Evolutionary conservation across 2,113 vertebrate genomes (phyloP).

Genomic region (Pelecanoides urinatrix): DNA sequence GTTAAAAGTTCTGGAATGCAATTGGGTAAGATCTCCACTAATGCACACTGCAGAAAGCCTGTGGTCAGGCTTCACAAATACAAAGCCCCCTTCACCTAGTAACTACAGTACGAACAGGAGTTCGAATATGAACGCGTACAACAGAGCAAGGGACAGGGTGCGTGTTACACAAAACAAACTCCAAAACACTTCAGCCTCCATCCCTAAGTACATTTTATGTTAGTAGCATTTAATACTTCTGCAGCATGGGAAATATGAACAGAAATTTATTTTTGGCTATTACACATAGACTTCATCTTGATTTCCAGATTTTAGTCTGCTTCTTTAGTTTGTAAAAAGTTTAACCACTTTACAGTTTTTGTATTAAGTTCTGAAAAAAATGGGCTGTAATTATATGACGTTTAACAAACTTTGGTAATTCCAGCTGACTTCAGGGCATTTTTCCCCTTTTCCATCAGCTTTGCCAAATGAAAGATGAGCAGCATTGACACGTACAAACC

Average conservation of each 20-base stretch:
- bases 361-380: background rate
- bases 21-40: background rate
- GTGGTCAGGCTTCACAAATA: fast-evolving
- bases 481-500: background rate
- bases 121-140: fast-evolving
- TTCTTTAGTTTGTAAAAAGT: background rate
- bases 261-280: background rate
- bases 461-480: background rate
- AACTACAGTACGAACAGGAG: background rate
- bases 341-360: background rate
- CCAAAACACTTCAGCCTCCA: background rate
- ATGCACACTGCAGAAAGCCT: background rate
- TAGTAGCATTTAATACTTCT: background rate
- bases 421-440: background rate
- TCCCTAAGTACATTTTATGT: fast-evolving
- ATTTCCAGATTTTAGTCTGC: background rate
- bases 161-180: background rate
- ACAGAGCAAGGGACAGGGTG: fast-evolving
- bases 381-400: background rate
- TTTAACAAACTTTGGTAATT: background rate
- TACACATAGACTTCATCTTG: background rate
- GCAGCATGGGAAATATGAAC: background rate
- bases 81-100: background rate
- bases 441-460: background rate
- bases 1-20: background rate